Evolutionary conservation across 2,797 vertebrate species (phyloP).

Genomic region (Phalloptychus januarius): DNA sequence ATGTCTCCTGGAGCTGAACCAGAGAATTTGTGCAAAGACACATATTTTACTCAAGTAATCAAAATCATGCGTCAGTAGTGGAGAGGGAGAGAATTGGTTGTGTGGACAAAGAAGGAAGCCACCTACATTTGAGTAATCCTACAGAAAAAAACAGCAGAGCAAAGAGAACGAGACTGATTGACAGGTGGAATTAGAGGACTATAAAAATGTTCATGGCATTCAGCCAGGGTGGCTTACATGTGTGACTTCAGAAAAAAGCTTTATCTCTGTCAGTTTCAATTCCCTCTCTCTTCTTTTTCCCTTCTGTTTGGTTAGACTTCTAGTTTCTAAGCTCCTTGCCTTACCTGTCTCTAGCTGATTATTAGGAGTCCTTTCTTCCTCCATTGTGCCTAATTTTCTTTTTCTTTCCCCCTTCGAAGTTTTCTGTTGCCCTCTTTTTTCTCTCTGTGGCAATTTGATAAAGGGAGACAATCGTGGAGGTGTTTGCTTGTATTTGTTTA

Average conservation of each 20-base stretch:
- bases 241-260: constrained; percentile 59
- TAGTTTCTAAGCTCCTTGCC: constrained; percentile 28
- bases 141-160: constrained; percentile 14
- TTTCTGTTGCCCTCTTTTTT: background rate
- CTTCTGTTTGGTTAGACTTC: constrained; percentile 27
- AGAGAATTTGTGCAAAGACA: constrained; percentile 23
- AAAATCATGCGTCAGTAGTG: constrained; percentile 47
- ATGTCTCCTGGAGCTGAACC: constrained; percentile 28
- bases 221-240: constrained; percentile 49
- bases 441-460: constrained; percentile 29
- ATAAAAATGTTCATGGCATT: constrained; percentile 59
- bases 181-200: constrained; percentile 63
- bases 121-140: constrained; percentile 52
- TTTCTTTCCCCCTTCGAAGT: constrained; percentile 2
- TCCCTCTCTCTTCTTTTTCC: constrained; percentile 19
- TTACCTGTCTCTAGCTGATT: constrained; percentile 40
- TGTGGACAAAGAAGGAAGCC: constrained; percentile 56
- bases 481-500: constrained; percentile 20
- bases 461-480: constrained; percentile 23
- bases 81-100: constrained; percentile 34
- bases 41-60: constrained; percentile 28
- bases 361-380: constrained; percentile 21
- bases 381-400: constrained; percentile 9
- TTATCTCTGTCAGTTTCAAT: constrained; percentile 39
- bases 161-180: constrained; percentile 52